Evolutionary conservation across 2,797 vertebrate genomes (phyloP).

Genomic region (Sebastes matsubarae): DNA sequence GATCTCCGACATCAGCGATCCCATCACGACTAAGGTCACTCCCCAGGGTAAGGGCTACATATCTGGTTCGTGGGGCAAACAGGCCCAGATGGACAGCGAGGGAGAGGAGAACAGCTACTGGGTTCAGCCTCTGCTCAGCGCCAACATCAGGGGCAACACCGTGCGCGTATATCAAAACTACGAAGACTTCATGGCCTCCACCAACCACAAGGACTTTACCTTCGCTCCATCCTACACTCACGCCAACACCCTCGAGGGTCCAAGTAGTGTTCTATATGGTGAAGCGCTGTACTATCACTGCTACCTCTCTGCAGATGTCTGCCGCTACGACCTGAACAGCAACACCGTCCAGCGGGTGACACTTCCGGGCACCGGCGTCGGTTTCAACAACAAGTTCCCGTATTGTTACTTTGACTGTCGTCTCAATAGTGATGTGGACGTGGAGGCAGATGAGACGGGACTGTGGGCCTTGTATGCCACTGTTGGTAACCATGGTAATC

Average conservation of each 20-base stretch:
- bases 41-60: conserved; percentile 57
- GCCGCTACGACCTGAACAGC: conserved; percentile 73
- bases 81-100: conserved; percentile 33
- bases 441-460: conserved; percentile 75
- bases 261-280: conserved; percentile 70
- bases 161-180: conserved; percentile 67
- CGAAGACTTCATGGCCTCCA: conserved; percentile 72
- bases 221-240: conserved; percentile 51
- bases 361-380: conserved; percentile 65
- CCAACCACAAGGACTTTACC: conserved; percentile 52
- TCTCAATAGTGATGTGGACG: conserved; percentile 71
- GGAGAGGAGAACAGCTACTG: conserved; percentile 61
- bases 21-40: conserved; percentile 66
- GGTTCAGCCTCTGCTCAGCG: conserved; percentile 68
- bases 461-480: conserved; percentile 82
- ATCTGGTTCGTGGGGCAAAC: conserved; percentile 80
- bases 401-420: conserved; percentile 82
- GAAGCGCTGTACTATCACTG: conserved; percentile 78
- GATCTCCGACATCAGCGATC: conserved; percentile 71
- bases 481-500: conserved; percentile 76
- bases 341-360: conserved; percentile 41
- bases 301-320: conserved; percentile 66
- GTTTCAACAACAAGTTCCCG: conserved; percentile 76
- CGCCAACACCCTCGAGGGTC: conserved; percentile 69
- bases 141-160: conserved; percentile 61